A percentile compares a stretch with the other conserved stretches of the same genome.
These are phyloP conservation scores for Cydia amplana DNA, from an alignment of 1,140 invertebrate genomes.

Conservation along the genomic window DNA sequence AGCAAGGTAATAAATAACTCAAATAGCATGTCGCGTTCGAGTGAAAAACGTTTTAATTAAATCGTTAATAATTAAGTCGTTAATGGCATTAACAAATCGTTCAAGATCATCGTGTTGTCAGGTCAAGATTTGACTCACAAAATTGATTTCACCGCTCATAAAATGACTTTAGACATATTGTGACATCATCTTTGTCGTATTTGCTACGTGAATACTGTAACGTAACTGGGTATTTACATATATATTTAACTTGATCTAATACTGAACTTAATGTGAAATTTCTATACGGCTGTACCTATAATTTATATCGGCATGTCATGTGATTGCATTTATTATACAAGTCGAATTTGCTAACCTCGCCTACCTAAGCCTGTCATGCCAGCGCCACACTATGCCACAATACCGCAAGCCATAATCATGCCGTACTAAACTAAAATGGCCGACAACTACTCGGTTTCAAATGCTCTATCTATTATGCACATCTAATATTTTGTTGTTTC, in stretches of 20 bases:
- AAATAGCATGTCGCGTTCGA: not conserved
- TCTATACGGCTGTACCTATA: not conserved
- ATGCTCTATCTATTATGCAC: no score
- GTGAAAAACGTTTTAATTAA: constrained; percentile 1
- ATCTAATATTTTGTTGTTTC: no score
- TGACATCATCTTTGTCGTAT: no score
- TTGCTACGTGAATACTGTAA: not conserved
- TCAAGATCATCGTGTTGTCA: constrained; percentile 2
- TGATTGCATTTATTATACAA: not conserved
- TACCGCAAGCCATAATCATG: not conserved
- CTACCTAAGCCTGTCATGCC: not conserved
- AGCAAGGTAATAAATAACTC: not conserved
- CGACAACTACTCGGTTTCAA: no score
- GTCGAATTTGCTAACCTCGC: not conserved
- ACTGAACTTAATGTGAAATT: no score
- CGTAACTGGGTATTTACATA: not conserved
- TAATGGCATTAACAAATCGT: constrained; percentile 12
- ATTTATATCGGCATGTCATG: not conserved
- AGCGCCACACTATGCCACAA: not conserved
- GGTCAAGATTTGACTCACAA: not conserved
- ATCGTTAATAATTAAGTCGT: constrained; percentile 21
- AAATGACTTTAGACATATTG: not conserved
- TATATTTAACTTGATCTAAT: no score
- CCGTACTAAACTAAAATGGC: no score
- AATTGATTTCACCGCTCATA: not conserved